Evolutionary conservation across 2,113 vertebrate species (phyloP), one percentile per base, ranked within the genome.

Genomic region (Sclerurus mexicanus): DNA sequence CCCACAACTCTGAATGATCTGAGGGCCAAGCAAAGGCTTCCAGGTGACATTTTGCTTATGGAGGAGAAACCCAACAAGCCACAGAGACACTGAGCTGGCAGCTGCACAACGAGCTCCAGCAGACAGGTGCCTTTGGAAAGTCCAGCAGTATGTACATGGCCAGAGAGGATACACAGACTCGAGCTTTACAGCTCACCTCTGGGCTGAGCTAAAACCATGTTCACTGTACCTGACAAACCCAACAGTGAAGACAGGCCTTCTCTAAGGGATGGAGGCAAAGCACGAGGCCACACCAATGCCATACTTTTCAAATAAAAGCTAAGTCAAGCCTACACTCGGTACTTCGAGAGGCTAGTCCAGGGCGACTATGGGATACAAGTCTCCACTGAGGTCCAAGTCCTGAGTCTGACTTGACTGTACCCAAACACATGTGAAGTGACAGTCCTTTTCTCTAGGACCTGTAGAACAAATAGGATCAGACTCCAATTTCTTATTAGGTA

Each of bases 41-140:
- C 71, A 92, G 40, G 69, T 63, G 80, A 55, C 33, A 52, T 95
- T 79, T 39, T 88, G 76, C 50, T 88, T 85, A 60, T 37, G 50
- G 75, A 90, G 86, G 63, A 88, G 72, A 95, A 95, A 93, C 21
- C 9, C 31, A 90, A 33, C 67, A 92, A 94, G 58, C n/a, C 59
- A 80, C 0, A 33, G 66, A 81, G 87, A 81, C 47, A 59, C n/a
- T 68, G 66, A 91, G 71, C 62, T 79, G 87, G 85, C 90, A 94
- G 93, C 56, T 7, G 3, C 58, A 79, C 53, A 75, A 47, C 0
- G 4, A 85, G 66, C 69, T 94, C 92, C 4, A 0, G 87, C 87
- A 95, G 69, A 76, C 0, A 1, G 13, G 44, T 79, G 74, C 60
- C 87, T 85, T 76, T 87, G 74, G 82, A 94, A 58, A 89, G 68